A percentile compares a stretch with the other conserved stretches of the same genome.
Evolutionary conservation across 2,888 invertebrate species (phyloP).

Genomic region (Trissolcus brochymenae): DNA sequence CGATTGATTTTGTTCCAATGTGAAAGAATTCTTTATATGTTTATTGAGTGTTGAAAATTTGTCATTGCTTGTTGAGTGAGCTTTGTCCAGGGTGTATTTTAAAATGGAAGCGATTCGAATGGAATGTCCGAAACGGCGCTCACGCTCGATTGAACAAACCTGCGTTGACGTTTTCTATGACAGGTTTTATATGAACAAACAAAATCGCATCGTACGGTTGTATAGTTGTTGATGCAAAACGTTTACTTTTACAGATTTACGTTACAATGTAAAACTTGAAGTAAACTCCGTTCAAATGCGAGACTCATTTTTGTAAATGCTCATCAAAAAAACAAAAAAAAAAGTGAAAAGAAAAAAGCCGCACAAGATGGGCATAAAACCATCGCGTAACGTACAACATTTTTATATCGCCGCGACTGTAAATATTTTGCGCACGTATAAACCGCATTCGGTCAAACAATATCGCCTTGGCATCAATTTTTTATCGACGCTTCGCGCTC

Average conservation of each 20-base stretch:
- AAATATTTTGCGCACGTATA: constrained; percentile 48
- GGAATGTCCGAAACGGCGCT: constrained; percentile 25
- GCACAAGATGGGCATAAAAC: constrained; percentile 45
- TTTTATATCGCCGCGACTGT: constrained; percentile 54
- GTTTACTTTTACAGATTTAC: constrained; percentile 43
- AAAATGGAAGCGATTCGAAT: constrained; percentile 7
- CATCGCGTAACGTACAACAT: constrained; percentile 43
- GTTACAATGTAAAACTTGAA: constrained; percentile 28
- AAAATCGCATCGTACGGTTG: constrained; percentile 38
- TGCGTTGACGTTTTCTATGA: constrained; percentile 43
- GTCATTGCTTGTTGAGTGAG: no score
- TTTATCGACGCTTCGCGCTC: constrained; percentile 44
- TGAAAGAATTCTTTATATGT: no score
- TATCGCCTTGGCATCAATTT: constrained; percentile 46
- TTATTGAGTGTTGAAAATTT: no score
- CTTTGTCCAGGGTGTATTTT: no score
- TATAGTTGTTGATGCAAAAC: constrained; percentile 37
- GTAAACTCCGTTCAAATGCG: constrained; percentile 41
- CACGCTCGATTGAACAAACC: constrained; percentile 33
- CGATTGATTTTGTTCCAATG: no score
- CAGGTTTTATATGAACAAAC: constrained; percentile 36
- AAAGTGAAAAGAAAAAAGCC: constrained; percentile 6
- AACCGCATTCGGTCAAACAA: constrained; percentile 31
- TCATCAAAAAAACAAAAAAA: constrained; percentile 19
- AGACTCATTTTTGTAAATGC: constrained; percentile 49